Evolutionary conservation across 2,888 invertebrate genomes (phyloP), one percentile per base, ranked within the genome.

Genomic region (Anthrax anthrax): DNA sequence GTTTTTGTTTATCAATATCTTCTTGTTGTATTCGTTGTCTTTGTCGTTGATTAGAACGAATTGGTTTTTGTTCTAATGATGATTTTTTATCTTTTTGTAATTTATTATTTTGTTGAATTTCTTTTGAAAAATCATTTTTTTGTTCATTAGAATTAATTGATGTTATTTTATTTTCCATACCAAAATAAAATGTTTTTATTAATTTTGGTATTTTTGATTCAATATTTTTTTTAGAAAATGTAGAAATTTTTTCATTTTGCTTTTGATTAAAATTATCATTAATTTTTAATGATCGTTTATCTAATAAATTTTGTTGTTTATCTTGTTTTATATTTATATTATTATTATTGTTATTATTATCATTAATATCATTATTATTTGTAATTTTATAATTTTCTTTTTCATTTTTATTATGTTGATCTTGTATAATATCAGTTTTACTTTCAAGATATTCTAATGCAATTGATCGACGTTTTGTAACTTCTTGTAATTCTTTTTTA

Each of bases 121-220:
- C n/a, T n/a, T n/a, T n/a, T n/a, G n/a, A n/a, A n/a, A n/a, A n/a
- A n/a, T n/a, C 23, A 23, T 23, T 8, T 50, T 37, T 27, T 49
- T 50, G 46, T 45, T 51, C 37, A 47, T 47, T 43, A 55, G 47
- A 39, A 50, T 43, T 27, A 50, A 36, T 18, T 50, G 38, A 4
- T 52, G 46, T 69, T 64, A 37, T 68, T 53, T 66, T 69, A 53
- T 76, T 74, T 52, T 78, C 78, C 84, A 86, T 85, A 36, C 86
- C 85, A 59, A 86, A 86, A 67, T 86, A 86, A 64, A 86, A 86
- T 14, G 73, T 75, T 58, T 76, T 78, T 67, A 51, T 59, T 2
- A 58, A 47, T 19, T 59, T 57, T 1, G 58, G 60, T 44, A 58
- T 58, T 47, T 56, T 60, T n/a, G 57, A 54, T 42, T 42, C 42